phyloP scores from a whole-genome alignment of 2,888 invertebrate species.

The Dynastes tityus region DNA sequence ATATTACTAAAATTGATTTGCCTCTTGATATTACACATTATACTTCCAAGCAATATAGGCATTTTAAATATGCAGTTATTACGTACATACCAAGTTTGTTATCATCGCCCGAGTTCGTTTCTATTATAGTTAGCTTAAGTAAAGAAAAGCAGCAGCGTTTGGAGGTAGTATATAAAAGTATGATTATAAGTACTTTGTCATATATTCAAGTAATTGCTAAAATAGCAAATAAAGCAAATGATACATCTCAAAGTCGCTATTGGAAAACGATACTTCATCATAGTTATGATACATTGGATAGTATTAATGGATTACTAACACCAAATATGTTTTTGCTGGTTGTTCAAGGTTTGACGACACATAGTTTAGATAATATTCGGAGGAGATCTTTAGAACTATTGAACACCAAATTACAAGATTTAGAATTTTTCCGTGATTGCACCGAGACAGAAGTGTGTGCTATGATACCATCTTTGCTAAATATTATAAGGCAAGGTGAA shows the following conservation, averaged over 20 bases:
- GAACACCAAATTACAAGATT: conserved; percentile 84
- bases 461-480: conserved; percentile 76
- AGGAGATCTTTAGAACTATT: conserved; percentile 89
- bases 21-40: conserved; percentile 78
- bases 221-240: conserved; percentile 76
- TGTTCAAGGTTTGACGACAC: conserved; percentile 81
- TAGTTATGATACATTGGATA: conserved; percentile 85
- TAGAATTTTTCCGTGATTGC: conserved; percentile 75
- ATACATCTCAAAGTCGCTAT: conserved; percentile 78
- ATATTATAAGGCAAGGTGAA: conserved; percentile 74
- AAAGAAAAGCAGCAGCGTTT: conserved; percentile 72
- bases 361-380: conserved; percentile 81
- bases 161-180: conserved; percentile 78
- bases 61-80: conserved; percentile 87
- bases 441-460: conserved; percentile 70
- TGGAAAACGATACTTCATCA: conserved; percentile 88
- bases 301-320: conserved; percentile 85
- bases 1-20: conserved; percentile 69
- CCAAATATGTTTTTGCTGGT: conserved; percentile 86
- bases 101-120: conserved; percentile 80
- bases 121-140: conserved; percentile 75
- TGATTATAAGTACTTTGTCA: conserved; percentile 80
- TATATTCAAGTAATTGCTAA: conserved; percentile 80
- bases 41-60: conserved; percentile 83
- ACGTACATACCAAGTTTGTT: conserved; percentile 82